Evolutionary conservation across 1,140 invertebrate species (phyloP).

Genomic region (Anoplolepis gracilipes): DNA sequence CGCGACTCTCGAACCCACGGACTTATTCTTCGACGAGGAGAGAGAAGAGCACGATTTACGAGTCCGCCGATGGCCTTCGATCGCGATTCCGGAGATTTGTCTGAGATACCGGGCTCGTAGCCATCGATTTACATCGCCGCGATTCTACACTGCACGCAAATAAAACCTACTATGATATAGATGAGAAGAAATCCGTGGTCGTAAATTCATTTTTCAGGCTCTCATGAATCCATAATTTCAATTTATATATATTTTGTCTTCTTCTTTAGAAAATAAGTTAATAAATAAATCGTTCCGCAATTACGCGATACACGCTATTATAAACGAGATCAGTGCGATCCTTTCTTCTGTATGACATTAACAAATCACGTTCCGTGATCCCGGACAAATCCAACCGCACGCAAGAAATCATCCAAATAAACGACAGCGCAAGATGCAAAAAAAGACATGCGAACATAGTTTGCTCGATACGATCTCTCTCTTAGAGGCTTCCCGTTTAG

Average conservation of each 20-base stretch:
- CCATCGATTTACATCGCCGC: slow-evolving; percentile 65
- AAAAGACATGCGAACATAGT: slow-evolving; percentile 33
- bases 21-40: not conserved
- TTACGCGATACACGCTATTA: not conserved
- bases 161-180: not conserved
- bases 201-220: not conserved
- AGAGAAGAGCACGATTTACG: slow-evolving; percentile 58
- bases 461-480: slow-evolving; percentile 10
- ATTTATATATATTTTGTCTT: slow-evolving; percentile 9
- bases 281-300: not conserved
- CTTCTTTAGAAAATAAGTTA: not conserved
- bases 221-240: not conserved
- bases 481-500: slow-evolving; percentile 19
- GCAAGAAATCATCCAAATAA: slow-evolving; percentile 18
- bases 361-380: slow-evolving; percentile 32
- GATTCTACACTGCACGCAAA: not conserved
- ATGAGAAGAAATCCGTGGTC: not conserved
- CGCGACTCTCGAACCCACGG: not conserved
- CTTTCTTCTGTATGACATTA: not conserved
- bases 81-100: slow-evolving; percentile 70
- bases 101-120: slow-evolving; percentile 41
- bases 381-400: not conserved
- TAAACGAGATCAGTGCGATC: not conserved
- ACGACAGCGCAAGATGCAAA: slow-evolving; percentile 2
- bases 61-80: slow-evolving; percentile 59